Evolutionary conservation across 2,797 vertebrate genomes (phyloP), one percentile per base, ranked within the genome.

Genomic region (Cuniculus paca): DNA sequence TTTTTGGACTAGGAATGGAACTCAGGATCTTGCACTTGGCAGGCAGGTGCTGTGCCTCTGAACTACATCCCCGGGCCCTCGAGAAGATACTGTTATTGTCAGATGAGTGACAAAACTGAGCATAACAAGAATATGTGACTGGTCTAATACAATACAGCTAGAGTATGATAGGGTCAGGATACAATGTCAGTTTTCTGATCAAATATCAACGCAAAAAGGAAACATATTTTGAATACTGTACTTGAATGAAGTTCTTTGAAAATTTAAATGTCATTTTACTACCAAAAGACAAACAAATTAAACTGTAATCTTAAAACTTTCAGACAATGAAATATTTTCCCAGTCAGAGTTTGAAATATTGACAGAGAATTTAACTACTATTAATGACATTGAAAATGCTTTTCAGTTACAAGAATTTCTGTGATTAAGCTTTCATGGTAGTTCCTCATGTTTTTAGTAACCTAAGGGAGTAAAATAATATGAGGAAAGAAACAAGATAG

Each of bases 231-330:
- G 36, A 86, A 85, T 20, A 58, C 36, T 42, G 10, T 22, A 72
- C 2, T 79, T 3, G 1, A 82, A 34, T 45, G 36, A 94, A 72
- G 17, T 39, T 58, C 52, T 86, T 95, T 92, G 42, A 96, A 94
- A 90, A n/a, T 68, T 65, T n/a, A 90, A 77, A 50, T 50, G 8
- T 24, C 28, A 88, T 39, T 77, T 94, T 93, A 78, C 31, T 85
- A 9, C 10, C 31, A 54, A 94, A 89, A 70, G 13, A 19, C 92
- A 54, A 78, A 17, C 8, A 39, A 91, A n/a, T 79, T 96, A 72
- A 93, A 87, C 1, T n/a, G 68, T 19, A n/a, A 88, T 10, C 34
- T 82, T 78, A 56, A 82, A 42, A 20, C 0, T 56, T 72, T 92
- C 88, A 75, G 26, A 1, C 77, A 80, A 65, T 88, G 5, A 11